Conservation (phyloP, 2,888 invertebrate genomes). For the Hydrotaea diabolus region DNA sequence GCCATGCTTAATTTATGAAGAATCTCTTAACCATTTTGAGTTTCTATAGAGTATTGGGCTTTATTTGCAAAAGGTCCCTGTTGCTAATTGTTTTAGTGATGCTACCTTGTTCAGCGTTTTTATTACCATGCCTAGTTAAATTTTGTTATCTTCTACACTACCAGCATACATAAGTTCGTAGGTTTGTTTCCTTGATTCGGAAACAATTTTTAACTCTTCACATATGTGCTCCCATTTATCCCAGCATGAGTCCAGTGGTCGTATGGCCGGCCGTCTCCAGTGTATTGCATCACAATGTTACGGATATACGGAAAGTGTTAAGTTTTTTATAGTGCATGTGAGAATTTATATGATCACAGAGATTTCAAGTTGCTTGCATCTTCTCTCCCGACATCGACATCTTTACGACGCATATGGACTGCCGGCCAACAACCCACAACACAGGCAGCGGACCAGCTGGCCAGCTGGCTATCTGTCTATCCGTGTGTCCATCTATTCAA, state of each 20-base stretch:
- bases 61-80: no score
- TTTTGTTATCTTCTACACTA: no score
- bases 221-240: not conserved
- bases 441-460: not conserved
- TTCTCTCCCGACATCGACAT: conserved; percentile 50
- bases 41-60: no score
- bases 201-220: conserved; percentile 12
- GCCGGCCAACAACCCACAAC: not conserved
- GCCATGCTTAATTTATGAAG: no score
- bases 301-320: conserved; percentile 42
- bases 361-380: conserved; percentile 41
- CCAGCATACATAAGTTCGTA: not conserved
- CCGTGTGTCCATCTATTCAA: conserved; percentile 48
- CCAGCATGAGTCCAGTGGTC: not conserved
- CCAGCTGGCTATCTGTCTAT: conserved; percentile 10
- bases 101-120: no score
- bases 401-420: conserved; percentile 43
- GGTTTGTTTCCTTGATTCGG: not conserved
- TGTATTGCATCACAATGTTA: not conserved
- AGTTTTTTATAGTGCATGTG: conserved; percentile 35
- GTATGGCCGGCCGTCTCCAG: not conserved
- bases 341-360: conserved; percentile 52
- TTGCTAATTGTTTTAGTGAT: no score
- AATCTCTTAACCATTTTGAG: no score
- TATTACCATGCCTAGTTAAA: no score